These are phyloP conservation scores for Eristalis intricaria DNA, from an alignment of 2,888 invertebrate genomes.

Conservation along the genomic window DNA sequence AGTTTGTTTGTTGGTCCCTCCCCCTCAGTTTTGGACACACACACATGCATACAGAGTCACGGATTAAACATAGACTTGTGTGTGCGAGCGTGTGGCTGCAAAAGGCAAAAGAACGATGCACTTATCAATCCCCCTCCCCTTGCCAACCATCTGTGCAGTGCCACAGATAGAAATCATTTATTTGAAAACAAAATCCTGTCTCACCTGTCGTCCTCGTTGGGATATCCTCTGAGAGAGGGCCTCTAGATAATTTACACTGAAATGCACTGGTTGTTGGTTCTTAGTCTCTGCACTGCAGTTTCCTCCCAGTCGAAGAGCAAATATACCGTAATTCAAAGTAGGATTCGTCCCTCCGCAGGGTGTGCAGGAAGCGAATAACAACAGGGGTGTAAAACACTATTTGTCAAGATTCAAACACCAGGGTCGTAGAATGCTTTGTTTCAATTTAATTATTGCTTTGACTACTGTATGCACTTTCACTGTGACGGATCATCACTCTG, in stretches of 20 bases:
- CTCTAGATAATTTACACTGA: no score
- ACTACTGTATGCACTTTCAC: conserved; percentile 53
- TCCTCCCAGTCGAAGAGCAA: conserved; percentile 22
- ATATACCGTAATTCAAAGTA: background rate
- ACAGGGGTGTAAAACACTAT: background rate
- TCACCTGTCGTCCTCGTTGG: background rate
- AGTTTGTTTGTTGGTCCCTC: conserved; percentile 19
- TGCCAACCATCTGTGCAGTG: no score
- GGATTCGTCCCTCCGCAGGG: background rate
- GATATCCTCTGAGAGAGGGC: background rate
- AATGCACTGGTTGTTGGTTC: background rate
- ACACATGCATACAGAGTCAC: background rate
- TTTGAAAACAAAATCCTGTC: background rate
- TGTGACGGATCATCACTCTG: conserved; percentile 51
- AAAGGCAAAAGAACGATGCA: background rate
- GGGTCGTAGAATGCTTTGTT: background rate
- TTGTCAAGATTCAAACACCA: background rate
- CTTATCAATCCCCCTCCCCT: no score
- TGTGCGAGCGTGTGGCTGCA: background rate
- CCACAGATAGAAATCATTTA: background rate
- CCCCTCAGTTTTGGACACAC: background rate
- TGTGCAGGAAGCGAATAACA: background rate
- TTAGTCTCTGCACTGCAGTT: background rate
- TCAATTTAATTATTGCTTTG: conserved; percentile 29
- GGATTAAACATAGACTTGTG: background rate